Conservation (phyloP, 2,113 vertebrate genomes). For the Microcebus tavaratra region DNA sequence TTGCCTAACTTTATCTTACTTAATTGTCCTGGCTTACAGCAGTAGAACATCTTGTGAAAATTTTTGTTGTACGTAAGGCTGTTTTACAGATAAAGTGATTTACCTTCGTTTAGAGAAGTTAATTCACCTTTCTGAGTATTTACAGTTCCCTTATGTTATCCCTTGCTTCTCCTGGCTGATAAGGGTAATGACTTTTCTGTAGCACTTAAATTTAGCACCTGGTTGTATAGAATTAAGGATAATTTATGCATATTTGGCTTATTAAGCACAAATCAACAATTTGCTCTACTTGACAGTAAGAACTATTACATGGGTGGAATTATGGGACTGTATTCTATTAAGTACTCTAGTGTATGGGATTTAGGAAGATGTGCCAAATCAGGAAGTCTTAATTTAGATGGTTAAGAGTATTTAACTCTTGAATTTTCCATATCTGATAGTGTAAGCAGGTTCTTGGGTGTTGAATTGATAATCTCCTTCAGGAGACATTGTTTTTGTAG, state of each 20-base stretch:
- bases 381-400: conserved; percentile 40
- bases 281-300: conserved; percentile 60
- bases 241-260: conserved; percentile 62
- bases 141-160: conserved; percentile 39
- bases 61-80: conserved; percentile 18
- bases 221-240: conserved; percentile 68
- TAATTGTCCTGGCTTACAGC: conserved; percentile 39
- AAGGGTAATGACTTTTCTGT: conserved; percentile 51
- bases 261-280: conserved; percentile 65
- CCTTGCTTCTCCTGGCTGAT: conserved; percentile 52
- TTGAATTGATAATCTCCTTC: not conserved
- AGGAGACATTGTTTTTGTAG: not conserved
- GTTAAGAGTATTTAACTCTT: conserved; percentile 33
- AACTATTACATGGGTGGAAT: conserved; percentile 37
- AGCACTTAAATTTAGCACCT: conserved; percentile 63
- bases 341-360: not conserved
- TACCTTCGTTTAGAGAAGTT: conserved; percentile 43
- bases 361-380: conserved; percentile 13
- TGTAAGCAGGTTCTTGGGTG: conserved; percentile 18
- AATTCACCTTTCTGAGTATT: conserved; percentile 42
- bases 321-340: conserved; percentile 36
- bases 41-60: conserved; percentile 27
- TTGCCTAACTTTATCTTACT: conserved; percentile 47
- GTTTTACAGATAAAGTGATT: conserved; percentile 30
- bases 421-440: conserved; percentile 23